A percentile compares a stretch with the other conserved stretches of the same genome.
Conservation (phyloP, 2,797 vertebrate species). For the Malurus splendens region DNA sequence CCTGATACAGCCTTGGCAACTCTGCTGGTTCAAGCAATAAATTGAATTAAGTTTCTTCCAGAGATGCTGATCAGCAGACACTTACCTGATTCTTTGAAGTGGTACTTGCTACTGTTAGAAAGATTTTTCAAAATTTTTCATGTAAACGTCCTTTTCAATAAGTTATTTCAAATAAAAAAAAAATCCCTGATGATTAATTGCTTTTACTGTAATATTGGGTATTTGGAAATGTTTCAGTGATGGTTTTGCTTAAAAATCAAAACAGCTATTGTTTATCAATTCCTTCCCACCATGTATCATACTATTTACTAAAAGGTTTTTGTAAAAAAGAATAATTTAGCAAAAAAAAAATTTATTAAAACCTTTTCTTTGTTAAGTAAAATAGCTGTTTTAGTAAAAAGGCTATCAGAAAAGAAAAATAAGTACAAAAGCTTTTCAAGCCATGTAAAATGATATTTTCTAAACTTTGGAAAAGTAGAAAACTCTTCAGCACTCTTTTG, state of each 20-base stretch:
- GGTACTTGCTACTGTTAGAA: not conserved
- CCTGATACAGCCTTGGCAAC: not conserved
- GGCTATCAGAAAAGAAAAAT: not conserved
- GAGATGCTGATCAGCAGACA: not conserved
- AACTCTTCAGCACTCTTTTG: not conserved
- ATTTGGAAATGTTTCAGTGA: not conserved
- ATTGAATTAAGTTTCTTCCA: not conserved
- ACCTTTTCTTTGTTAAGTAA: rapidly evolving
- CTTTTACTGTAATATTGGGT: not conserved
- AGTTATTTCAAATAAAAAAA: not conserved
- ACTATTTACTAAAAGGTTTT: not conserved
- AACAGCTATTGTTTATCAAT: not conserved
- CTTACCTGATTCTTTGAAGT: not conserved
- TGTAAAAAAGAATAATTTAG: not conserved
- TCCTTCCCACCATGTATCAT: rapidly evolving
- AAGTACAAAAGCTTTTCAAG: not conserved
- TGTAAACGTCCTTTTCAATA: not conserved
- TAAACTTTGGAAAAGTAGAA: not conserved
- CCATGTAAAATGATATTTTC: not conserved
- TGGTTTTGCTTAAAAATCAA: not conserved
- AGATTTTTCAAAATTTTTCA: not conserved
- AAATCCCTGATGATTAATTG: not conserved
- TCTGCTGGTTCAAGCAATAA: not conserved
- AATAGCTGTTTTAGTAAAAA: not conserved
- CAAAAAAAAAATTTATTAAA: not conserved